Evolutionary conservation across 2,888 invertebrate genomes (phyloP), one percentile per base, ranked within the genome.

Genomic region (Apamea sordens): DNA sequence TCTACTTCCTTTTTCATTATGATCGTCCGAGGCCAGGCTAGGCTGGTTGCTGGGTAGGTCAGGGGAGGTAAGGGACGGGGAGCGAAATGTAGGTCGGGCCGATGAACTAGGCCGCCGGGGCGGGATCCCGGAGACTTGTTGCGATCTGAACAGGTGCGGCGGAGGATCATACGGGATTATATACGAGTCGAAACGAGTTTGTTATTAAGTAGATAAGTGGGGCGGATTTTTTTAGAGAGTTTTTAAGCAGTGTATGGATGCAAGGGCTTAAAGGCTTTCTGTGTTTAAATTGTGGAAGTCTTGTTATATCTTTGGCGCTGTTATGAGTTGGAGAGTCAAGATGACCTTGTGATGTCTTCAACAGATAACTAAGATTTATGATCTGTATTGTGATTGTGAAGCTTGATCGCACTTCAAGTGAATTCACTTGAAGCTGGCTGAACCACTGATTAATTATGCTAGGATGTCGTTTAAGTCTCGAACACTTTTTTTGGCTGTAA

Each of bases 31-130:
- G 88, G 50, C 78, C 88, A 81, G 56, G 75, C 32, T 70, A 18
- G n/a, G 41, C 73, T 87, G 90, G 89, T 73, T 32, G 78, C 36
- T 59, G 71, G 81, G 68, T 67, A 83, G 89, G 88, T 88, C 84
- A 80, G 88, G 83, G 90, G 90, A 85, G 87, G 87, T 63, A 21
- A 78, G 77, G 70, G 80, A 65, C 69, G 76, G 53, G 79, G 83
- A 81, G 84, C 79, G 80, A 65, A 81, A 92, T 91, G 86, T 92
- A 88, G 92, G 93, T 93, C 93, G 92, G 93, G 93, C 89, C 93
- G 90, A 91, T 93, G 93, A 93, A 92, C 93, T 92, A 90, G 93
- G 92, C 85, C 92, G 92, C 90, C 75, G 80, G 89, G 89, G 88
- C 61, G 88, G 79, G 76, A 73, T 84, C 89, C 84, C 88, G 74